Base-by-base conservation (phyloP, 1,140 invertebrate species). In the Oedothorax gibbosus region DNA sequence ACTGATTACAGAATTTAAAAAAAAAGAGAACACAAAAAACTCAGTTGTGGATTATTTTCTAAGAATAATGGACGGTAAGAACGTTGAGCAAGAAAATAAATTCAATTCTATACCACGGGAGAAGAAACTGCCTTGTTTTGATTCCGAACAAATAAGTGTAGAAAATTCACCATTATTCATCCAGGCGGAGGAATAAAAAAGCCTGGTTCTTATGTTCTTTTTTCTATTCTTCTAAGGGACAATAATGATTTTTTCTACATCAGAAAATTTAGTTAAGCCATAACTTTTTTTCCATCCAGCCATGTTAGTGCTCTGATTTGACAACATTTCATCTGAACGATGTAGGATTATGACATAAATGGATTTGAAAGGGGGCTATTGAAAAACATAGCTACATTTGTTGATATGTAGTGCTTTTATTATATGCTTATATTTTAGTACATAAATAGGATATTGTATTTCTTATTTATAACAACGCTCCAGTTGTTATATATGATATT, bases 91-190 rank as follows among this genome's bases (percentile, higher is more conserved):
- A 49, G 49, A 79, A 79, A 79, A 79, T 68, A 79, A 79, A 68
- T 65, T 79, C 64, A 79, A 79, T 79, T 79, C 51, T 65, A 14
- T 10, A 20, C 7, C n/a, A 49, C 18, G 18, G 18, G 35, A 68
- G 54, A 20, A 57, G 78, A 81, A 81, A 71, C 20, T 7, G 78
- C 78, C 78, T 81, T 81, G 66, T 81, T 81, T 81, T 81, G 78
- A 81, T 71, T 81, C 54, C 2, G 66, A 18, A 71, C 66, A 81
- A 79, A 81, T 81, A 65, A 62, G 65, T 50, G n/a, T 14, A 49
- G 53, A 81, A 81, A 81, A 60, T 62, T 49, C 50, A 53, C 68
- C 78, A 81, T 81, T 81, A 81, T 68, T 81, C 78, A 71, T 81
- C 71, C 66, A 73, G 20, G 18, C 65, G 12, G 49, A 71, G 18